phyloP scores from a whole-genome alignment of 2,113 vertebrate genomes.

The Catharus fuscescens region DNA sequence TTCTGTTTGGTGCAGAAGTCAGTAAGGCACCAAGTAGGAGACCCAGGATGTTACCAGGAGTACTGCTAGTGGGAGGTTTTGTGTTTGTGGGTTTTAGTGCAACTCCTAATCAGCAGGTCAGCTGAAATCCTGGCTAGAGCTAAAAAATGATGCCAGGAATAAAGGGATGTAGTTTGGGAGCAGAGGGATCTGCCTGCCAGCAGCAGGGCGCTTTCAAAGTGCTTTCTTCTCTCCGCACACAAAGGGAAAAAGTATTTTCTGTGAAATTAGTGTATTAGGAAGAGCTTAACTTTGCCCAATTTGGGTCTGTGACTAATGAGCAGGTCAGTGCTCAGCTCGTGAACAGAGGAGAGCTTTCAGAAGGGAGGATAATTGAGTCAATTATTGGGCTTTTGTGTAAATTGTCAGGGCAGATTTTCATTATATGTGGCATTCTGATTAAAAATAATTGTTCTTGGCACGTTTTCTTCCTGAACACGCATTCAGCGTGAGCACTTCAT shows the following conservation, averaged over 20 bases:
- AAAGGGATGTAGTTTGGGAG: accelerated
- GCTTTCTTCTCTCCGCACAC: not conserved
- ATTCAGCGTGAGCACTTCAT: not conserved
- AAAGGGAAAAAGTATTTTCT: not conserved
- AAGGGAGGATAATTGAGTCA: constrained; percentile 55
- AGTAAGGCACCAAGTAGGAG: not conserved
- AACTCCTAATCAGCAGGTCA: not conserved
- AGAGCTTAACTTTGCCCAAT: constrained; percentile 19
- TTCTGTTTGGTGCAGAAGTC: not conserved
- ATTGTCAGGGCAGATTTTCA: constrained; percentile 57
- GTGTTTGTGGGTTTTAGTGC: not conserved
- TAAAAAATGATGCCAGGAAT: not conserved
- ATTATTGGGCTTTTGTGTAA: constrained; percentile 56
- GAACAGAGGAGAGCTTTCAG: constrained; percentile 17
- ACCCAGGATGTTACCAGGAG: not conserved
- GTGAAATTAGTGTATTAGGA: not conserved
- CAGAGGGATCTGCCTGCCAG: not conserved
- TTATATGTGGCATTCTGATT: constrained; percentile 49
- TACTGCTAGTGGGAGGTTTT: not conserved
- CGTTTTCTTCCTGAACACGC: not conserved
- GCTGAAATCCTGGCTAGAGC: not conserved
- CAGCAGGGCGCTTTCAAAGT: not conserved
- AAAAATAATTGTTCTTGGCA: constrained; percentile 58
- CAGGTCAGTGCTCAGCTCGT: not conserved
- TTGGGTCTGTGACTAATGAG: constrained; percentile 28